Evolutionary conservation across 2,797 vertebrate species (phyloP), one percentile per base, ranked within the genome.

Genomic region (Myotis planiceps): DNA sequence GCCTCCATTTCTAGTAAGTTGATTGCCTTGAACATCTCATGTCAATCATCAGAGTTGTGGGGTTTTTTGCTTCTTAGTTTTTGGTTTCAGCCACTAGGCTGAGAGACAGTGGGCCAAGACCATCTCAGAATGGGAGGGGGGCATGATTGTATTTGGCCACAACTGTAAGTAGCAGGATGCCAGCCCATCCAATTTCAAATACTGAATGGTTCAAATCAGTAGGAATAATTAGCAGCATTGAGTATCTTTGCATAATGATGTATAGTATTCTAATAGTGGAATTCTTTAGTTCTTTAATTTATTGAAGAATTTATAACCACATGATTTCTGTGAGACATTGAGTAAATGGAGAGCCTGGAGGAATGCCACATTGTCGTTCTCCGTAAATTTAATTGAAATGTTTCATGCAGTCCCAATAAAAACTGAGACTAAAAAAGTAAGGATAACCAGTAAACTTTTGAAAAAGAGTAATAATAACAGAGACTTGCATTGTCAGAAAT

Each of bases 301-400:
- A 21, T 65, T 90, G 53, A 72, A 76, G 39, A 78, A 75, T 76
- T 75, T 92, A n/a, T 27, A 86, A 55, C 32, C 51, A 16, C 39
- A 65, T 27, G 69, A 75, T 92, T 90, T 90, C 83, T 21, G 6
- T 80, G 65, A 97, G 37, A 65, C 32, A 29, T 6, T 72, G 58
- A 90, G 49, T 55, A 93, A 84, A 75, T 34, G 45, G 34, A 84
- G 65, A 75, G 9, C 78, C 90, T 84, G 13, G 55, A 87, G 63
- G 82, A 90, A 75, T 32, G 14, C 58, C 29, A 58, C 72, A 39
- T 65, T 78, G 51, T 85, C n/a, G n/a, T 80, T 80, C 74, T 86
- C 80, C 27, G 47, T 66, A 83, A 90, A 90, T 69, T 53, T 88
- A 75, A 65, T 88, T 80, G 92, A 93, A 85, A 51, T 66, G 53